Percentiles rank a stretch among this genome's conserved stretches.
Evolutionary conservation across 2,888 invertebrate genomes (phyloP).

Genomic region (Amiota communis): DNA sequence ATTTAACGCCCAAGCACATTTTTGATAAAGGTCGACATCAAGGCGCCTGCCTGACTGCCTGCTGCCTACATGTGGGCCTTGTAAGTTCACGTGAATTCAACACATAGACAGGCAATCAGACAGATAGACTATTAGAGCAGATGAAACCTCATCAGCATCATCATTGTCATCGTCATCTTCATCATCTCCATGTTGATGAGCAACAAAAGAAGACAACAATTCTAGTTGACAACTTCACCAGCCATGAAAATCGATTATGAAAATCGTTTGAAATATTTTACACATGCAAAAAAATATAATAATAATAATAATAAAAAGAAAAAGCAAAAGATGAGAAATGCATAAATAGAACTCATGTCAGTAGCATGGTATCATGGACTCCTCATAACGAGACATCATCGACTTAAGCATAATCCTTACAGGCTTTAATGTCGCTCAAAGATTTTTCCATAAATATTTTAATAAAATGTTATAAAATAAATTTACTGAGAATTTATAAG

Average conservation of each 20-base stretch:
- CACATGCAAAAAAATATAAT: constrained; percentile 31
- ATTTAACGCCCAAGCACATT: constrained; percentile 29
- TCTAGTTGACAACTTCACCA: constrained; percentile 30
- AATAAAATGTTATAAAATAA: constrained; percentile 58
- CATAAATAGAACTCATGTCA: background rate
- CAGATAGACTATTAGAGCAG: background rate
- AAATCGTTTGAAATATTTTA: constrained; percentile 60
- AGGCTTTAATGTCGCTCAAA: constrained; percentile 51
- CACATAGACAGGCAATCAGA: constrained; percentile 1
- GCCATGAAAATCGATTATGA: constrained; percentile 65
- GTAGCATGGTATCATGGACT: background rate
- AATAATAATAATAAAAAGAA: background rate
- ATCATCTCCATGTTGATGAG: constrained; percentile 58
- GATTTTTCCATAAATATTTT: constrained; percentile 64
- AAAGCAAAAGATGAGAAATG: background rate
- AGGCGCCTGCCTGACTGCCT: constrained; percentile 28
- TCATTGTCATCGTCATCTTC: constrained; percentile 18
- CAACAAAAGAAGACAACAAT: background rate
- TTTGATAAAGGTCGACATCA: constrained; percentile 63
- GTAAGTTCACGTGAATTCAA: background rate
- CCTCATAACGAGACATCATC: background rate
- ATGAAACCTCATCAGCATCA: constrained; percentile 3
- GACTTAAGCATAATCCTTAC: constrained; percentile 12
- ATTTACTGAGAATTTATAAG: constrained; percentile 33
- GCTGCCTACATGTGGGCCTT: background rate